Evolutionary conservation across 2,113 vertebrate genomes (phyloP), one percentile per base, ranked within the genome.

Genomic region (Empidonax alnorum): DNA sequence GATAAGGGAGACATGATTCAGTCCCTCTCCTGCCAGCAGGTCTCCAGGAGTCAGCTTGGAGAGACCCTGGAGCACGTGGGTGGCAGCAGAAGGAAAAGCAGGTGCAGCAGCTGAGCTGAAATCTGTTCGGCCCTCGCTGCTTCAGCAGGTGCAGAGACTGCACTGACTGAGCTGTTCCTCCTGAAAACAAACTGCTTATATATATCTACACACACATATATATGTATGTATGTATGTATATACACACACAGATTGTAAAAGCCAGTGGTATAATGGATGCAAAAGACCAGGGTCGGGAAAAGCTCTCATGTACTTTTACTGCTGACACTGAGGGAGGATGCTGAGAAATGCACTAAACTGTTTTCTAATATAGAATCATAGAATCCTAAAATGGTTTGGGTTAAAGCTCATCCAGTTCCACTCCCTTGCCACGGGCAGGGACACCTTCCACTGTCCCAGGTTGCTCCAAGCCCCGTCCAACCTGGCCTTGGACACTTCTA

Each of bases 271-370:
- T 25, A 12, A 10, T 2, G 76, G 3, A 1, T 6, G 27, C 63
- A 27, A 17, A 37, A 41, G 44, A 3, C 20, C 41, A 11, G 7
- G 0, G 9, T 12, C n/a, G 14, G 59, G 33, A 52, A 25, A 71
- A 50, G 14, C 17, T 41, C 52, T 15, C 5, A 0, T 1, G 2
- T 1, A 12, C 6, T 3, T 55, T 58, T 12, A 9, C 2, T 3
- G 17, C 14, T 10, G 44, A 30, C 22, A 6, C 44, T 14, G 7
- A 5, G 9, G 67, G 42, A 44, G 33, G 39, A 9, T n/a, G 39
- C 4, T 82, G 69, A 56, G 39, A 41, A 41, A 35, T 1, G 11
- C 27, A 7, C 47, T 50, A 24, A 0, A 0, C 5, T 67, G 5
- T 31, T 59, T 46, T 16, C 39, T 15, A 6, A 22, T 9, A 0